phyloP scores from a whole-genome alignment of 2,888 invertebrate genomes.

The Loripinus fragilis region DNA sequence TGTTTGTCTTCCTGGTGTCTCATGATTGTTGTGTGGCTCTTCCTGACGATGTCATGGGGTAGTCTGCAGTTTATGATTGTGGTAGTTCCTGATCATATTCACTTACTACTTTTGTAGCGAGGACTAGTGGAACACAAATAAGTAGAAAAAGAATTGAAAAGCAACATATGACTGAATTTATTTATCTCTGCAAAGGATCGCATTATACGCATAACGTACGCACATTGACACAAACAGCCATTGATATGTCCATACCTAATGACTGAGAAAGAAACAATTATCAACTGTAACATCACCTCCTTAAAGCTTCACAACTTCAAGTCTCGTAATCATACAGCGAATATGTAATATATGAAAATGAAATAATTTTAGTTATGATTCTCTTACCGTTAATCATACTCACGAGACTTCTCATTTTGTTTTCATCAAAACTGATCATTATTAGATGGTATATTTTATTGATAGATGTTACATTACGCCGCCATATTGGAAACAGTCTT shows the following conservation, averaged over 20 bases:
- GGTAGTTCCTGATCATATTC: too few species aligned
- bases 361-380: not conserved
- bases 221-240: constrained; percentile 14
- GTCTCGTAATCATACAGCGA: not conserved
- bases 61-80: too few species aligned
- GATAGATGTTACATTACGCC: constrained; percentile 3
- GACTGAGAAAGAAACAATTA: not conserved
- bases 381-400: not conserved
- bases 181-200: constrained; percentile 47
- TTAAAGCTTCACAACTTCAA: not conserved
- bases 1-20: too few species aligned
- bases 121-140: not conserved
- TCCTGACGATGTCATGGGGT: too few species aligned
- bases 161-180: constrained; percentile 63
- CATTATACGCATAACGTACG: not conserved
- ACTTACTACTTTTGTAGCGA: too few species aligned
- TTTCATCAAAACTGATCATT: not conserved
- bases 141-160: constrained; percentile 40
- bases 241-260: not conserved
- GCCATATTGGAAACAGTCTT: constrained; percentile 12
- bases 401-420: constrained; percentile 3
- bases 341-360: constrained; percentile 5
- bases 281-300: not conserved
- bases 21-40: too few species aligned
- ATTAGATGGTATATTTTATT: not conserved